Evolutionary conservation across 2,797 vertebrate species (phyloP).

Genomic region (Microctenopoma steveboyesi): DNA sequence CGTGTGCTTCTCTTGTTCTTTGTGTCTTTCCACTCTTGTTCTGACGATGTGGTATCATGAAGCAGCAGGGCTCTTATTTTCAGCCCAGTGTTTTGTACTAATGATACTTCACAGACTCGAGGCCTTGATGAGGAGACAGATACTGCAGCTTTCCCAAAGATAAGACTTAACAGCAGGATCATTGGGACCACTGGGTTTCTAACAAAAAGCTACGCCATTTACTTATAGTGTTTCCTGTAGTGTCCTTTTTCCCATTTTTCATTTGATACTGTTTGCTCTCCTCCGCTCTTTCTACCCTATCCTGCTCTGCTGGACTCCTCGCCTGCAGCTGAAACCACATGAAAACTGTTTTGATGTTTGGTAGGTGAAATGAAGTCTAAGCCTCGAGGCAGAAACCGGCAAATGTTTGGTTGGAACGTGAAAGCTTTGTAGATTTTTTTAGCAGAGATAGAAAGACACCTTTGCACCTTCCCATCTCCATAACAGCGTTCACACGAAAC

Average conservation of each 20-base stretch:
- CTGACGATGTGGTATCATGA: slow-evolving; percentile 15
- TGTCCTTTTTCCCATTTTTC: slow-evolving; percentile 14
- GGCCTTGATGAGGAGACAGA: slow-evolving; percentile 35
- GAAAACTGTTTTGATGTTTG: slow-evolving; percentile 27
- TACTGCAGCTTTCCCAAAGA: slow-evolving; percentile 9
- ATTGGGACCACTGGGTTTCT: neutral
- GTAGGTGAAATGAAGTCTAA: slow-evolving; percentile 6
- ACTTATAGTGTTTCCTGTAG: neutral
- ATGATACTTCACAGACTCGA: slow-evolving; percentile 34
- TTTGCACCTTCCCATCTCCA: slow-evolving; percentile 30
- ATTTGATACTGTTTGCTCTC: neutral
- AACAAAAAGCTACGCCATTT: neutral
- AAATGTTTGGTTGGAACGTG: slow-evolving; percentile 8
- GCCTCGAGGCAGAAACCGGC: slow-evolving; percentile 1
- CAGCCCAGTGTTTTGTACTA: slow-evolving; percentile 29
- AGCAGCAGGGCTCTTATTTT: slow-evolving; percentile 10
- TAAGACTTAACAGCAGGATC: neutral
- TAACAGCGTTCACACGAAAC: neutral
- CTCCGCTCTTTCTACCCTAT: neutral
- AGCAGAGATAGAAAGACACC: neutral
- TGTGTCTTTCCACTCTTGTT: slow-evolving; percentile 1
- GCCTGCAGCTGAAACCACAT: neutral
- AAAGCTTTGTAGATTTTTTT: slow-evolving; percentile 11
- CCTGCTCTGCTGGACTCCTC: slow-evolving; percentile 25
- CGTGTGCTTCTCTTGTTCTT: neutral